phyloP scores from a whole-genome alignment of 2,113 vertebrate genomes.

The Myiagra hebetior region DNA sequence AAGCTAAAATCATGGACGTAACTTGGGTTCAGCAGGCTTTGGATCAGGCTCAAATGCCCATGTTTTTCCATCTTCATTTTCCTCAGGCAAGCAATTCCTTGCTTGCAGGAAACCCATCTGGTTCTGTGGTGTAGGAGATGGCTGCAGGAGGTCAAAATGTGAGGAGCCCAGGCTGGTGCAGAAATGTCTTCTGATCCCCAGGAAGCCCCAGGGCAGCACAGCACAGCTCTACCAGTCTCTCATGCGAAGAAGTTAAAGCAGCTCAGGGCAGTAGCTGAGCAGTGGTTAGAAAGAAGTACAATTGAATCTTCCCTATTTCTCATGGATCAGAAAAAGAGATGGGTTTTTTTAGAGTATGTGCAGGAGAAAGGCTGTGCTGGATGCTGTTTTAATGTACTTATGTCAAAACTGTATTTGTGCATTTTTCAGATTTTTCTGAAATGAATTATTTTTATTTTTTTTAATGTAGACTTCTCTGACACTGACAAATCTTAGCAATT shows the following conservation, averaged over 20 bases:
- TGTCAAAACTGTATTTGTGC: not conserved
- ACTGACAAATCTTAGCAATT: not conserved
- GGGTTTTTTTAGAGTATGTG: not conserved
- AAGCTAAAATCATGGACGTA: not conserved
- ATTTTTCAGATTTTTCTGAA: not conserved
- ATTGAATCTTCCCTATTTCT: not conserved
- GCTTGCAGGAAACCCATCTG: not conserved
- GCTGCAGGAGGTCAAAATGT: not conserved
- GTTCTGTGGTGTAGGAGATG: not conserved
- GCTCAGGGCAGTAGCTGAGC: not conserved
- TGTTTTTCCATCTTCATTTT: not conserved
- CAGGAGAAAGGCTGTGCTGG: not conserved
- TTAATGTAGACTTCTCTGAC: not conserved
- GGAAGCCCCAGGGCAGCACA: not conserved
- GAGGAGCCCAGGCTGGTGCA: not conserved
- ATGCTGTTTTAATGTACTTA: not conserved
- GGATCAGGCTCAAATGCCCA: not conserved
- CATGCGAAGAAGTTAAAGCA: not conserved
- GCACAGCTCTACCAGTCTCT: not conserved
- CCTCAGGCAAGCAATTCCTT: not conserved
- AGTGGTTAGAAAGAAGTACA: not conserved
- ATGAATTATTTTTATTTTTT: not conserved
- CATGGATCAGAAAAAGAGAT: not conserved
- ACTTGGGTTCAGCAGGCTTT: not conserved
- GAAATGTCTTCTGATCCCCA: not conserved